Conservation (phyloP, 2,113 vertebrate species). For the Heloderma charlesbogerti region DNA sequence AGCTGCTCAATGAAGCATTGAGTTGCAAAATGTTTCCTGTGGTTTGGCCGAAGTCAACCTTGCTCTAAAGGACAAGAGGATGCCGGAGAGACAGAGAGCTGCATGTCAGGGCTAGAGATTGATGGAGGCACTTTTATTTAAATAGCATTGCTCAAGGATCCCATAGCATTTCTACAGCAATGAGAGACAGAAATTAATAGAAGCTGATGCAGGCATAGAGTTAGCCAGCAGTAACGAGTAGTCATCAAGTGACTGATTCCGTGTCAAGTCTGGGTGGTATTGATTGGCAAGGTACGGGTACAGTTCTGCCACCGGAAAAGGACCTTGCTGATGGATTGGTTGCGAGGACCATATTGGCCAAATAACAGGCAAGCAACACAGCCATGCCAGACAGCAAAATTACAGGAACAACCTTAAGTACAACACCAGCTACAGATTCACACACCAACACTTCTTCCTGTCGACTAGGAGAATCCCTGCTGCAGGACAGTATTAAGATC, state of each 20-base stretch:
- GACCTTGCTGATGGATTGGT: neutral
- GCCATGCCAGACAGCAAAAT: accelerated
- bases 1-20: neutral
- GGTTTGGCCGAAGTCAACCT: neutral
- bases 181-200: constrained; percentile 45
- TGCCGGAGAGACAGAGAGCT: constrained; percentile 54
- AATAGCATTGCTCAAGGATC: constrained; percentile 61
- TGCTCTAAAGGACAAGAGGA: constrained; percentile 13
- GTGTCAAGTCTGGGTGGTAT: constrained; percentile 48
- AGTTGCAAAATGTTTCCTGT: neutral
- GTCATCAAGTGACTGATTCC: constrained; percentile 60
- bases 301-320: constrained; percentile 8
- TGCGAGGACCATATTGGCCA: accelerated
- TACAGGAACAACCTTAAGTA: no score
- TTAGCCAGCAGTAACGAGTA: constrained; percentile 64
- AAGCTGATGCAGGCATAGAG: constrained; percentile 59
- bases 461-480: no score
- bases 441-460: no score
- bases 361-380: neutral
- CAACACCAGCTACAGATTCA: no score
- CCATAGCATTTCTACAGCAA: constrained; percentile 43
- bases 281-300: constrained; percentile 33
- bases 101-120: constrained; percentile 40
- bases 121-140: constrained; percentile 61
- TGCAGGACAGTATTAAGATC: no score